Evolutionary conservation across 2,888 invertebrate species (phyloP), one percentile per base, ranked within the genome.

Genomic region (Harpalus rubripes): DNA sequence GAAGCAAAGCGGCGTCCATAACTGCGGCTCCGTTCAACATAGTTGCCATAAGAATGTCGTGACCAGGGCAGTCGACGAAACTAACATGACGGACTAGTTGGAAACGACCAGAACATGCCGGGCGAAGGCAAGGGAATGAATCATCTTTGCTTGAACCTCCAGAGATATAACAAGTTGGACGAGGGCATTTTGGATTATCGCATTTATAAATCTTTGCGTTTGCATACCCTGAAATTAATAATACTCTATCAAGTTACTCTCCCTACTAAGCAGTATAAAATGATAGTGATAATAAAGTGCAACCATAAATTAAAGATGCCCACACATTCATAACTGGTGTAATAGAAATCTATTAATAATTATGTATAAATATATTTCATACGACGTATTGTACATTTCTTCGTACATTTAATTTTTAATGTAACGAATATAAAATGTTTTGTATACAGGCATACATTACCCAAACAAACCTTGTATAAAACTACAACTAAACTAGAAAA

Each of bases 11-110:
- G 86, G 99, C 99, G 91, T 99, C 99, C 99, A 99, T 99, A 74
- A 99, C 99, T 87, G 99, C 99, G 86, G 99, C 99, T 86, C 95
- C 95, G 96, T 99, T 99, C 92, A 99, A 95, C 99, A 99, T 99
- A 89, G 99, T 99, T 79, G 99, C 99, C 99, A 99, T 99, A 92
- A 99, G 98, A 93, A 99, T 99, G 95, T 99, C 99, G 96, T 99
- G 99, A 91, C 99, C 99, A 88, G 99, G 99, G 90, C 99, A 99
- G 93, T 99, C 99, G 78, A 99, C 99, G 92, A 99, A 99, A 88
- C 99, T 99, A 6, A 99, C 99, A 91, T 99, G 99, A 81, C 99
- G 95, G 80, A 97, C 95, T 84, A 99, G 92, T 89, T 96, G 95
- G 92, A 98, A 99, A 88, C 97, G 95, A 22, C 99, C 99, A 0